Evolutionary conservation across 1,140 invertebrate genomes (phyloP), one percentile per base, ranked within the genome.

Genomic region (Temnothorax curvispinosus): DNA sequence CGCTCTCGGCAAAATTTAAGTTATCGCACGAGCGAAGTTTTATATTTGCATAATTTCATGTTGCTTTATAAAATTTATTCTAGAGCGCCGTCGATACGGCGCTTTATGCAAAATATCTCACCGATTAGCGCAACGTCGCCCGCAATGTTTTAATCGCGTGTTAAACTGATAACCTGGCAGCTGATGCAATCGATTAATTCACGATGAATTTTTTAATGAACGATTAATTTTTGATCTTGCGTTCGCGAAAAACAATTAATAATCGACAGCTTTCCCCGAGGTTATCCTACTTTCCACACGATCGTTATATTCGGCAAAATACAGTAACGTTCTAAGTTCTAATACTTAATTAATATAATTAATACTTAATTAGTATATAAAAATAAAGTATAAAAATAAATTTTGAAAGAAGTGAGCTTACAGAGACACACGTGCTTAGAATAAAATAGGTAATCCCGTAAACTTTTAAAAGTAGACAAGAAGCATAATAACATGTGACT

Each of bases 31-130:
- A 44, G n/a, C 52, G 11, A 56, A 18, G 18, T n/a, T 47, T 32
- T 15, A 50, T 21, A 82, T 74, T 82, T 74, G 67, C 67, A 47
- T 72, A 82, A 82, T 60, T 60, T 82, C 41, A 74, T 15, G 41
- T 50, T 58, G 54, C 50, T 74, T 82, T 58, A 82, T 60, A 74
- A 74, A 69, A 82, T 82, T 82, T 74, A 74, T 71, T 74, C 38
- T 35, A 11, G 21, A 47, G 60, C 9, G 52, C 11, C 52, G 41
- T 60, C 35, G 35, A 21, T 47, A 65, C 18, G 56, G 21, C 47
- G 32, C 21, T 78, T 64, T 78, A 77, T 64, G 82, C 74, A 85
- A 78, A 85, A 77, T 41, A 41, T n/a, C 50, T 32, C 18, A 65
- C 15, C 60, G 27, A 62, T 54, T 58, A 62, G 32, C 8, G 41